Base-by-base conservation (phyloP, 64 coral and sea anemone genomes). In the Exaiptasia diaphana region DNA sequence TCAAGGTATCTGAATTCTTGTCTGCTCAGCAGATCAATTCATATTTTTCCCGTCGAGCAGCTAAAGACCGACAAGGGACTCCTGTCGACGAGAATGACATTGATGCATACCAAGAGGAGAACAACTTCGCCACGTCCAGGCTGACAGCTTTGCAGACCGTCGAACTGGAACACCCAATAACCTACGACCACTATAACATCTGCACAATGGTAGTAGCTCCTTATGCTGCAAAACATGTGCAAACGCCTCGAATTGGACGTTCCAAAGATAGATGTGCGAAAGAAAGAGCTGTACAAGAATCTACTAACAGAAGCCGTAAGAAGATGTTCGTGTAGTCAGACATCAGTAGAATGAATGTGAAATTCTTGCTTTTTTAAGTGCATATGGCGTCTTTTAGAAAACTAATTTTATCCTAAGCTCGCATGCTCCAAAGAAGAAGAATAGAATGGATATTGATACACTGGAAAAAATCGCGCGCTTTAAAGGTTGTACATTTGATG, bases 1-100 rank as follows among this genome's bases (percentile, higher is more conserved):
- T 82, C 49, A 63, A 82, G 65, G 59, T 65, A 18, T 23, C 41
- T 8, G 79, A 82, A 50, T 82, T 82, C 65, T 63, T 82, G 35
- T 50, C 79, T 13, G 38, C 58, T 3, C 63, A 67, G 49, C 63
- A 82, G 65, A 64, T 82, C n/a, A n/a, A n/a, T n/a, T n/a, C n/a
- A n/a, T n/a, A n/a, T n/a, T n/a, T n/a, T n/a, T n/a, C n/a, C n/a
- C 48, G 83, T 71, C 27, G 24, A 14, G 59, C 59, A 15, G 59
- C 59, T 3, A 63, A 63, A 63, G 1, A 31, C 9, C 9, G 11
- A 33, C 59, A 33, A 33, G 27, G 29, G 36, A 4, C 0, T 1
- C 27, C 25, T 0, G 5, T 63, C 17, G 59, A 33, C 17, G 59
- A 63, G 4, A 33, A 33, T 21, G 59, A 63, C 18, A 33, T 63